These are phyloP conservation scores for Darevskia nairensis DNA, from an alignment of 2,797 vertebrate species.

Conservation along the genomic window DNA sequence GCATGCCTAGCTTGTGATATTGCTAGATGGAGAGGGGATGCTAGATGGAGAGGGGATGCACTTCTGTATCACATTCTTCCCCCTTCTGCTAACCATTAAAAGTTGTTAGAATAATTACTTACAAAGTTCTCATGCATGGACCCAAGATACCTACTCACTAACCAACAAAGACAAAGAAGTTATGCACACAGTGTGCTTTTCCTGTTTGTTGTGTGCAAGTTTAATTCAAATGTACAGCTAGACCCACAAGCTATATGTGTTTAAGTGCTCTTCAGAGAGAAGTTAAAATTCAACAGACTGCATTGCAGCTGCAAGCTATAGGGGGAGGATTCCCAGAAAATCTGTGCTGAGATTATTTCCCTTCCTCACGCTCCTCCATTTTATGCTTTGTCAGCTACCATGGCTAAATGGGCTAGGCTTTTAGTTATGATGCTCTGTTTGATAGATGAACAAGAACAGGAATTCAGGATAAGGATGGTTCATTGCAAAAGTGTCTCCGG, in stretches of 20 bases:
- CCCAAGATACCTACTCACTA: slow-evolving; percentile 64
- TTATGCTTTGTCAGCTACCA: slow-evolving; percentile 16
- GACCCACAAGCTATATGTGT: slow-evolving; percentile 7
- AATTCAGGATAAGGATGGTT: background rate
- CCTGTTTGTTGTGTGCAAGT: background rate
- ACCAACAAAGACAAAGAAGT: slow-evolving; percentile 13
- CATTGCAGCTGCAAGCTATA: slow-evolving; percentile 23
- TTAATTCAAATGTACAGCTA: slow-evolving; percentile 31
- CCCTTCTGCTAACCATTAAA: slow-evolving; percentile 46
- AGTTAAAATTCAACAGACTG: slow-evolving; percentile 27
- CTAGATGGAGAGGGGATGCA: slow-evolving; percentile 36
- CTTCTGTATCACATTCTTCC: slow-evolving; percentile 39
- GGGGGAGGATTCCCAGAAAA: slow-evolving; percentile 11
- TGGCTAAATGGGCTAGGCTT: background rate
- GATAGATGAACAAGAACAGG: background rate
- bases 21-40: slow-evolving; percentile 30
- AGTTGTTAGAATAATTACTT: slow-evolving; percentile 64
- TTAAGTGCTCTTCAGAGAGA: slow-evolving; percentile 32
- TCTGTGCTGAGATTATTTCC: slow-evolving; percentile 22
- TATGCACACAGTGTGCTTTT: background rate
- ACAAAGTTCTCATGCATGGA: background rate
- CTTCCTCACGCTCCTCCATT: slow-evolving; percentile 5
- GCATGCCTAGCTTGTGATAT: slow-evolving; percentile 23
- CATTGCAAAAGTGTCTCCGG: background rate
- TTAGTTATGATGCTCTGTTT: background rate